Evolutionary conservation across 1,140 invertebrate species (phyloP), one percentile per base, ranked within the genome.

Genomic region (Sitodiplosis mosellana): DNA sequence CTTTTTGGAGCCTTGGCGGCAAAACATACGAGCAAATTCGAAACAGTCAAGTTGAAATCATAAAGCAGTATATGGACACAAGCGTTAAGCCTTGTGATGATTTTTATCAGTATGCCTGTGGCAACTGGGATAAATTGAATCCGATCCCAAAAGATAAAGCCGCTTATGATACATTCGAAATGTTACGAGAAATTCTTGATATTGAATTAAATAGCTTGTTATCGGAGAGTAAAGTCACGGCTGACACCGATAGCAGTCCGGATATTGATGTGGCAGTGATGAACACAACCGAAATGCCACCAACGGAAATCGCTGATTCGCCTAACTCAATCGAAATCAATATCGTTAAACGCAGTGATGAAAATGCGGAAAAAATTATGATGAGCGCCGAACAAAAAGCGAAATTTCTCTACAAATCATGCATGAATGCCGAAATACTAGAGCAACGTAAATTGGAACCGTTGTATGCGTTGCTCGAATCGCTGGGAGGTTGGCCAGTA

Each of bases 91-190:
- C 91, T 0, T 96, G 91, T 60, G 67, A 82, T 2, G 87, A 96
- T 61, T 95, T 94, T 61, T 94, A 91, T 62, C 75, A 85, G 56
- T 94, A 81, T 57, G 80, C 87, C 0, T 94, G 89, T 59, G 87
- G 87, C 14, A 84, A 86, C 52, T 91, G 87, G 87, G 76, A 79
- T 21, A 73, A 74, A 21, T 67, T 77, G 38, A 85, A 91, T 66
- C 82, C 82, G 1, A 88, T 92, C 51, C 88, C 88, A 4, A 79
- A 78, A 52, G 85, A 87, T 57, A 81, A 83, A 62, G 76, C 79
- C 19, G 79, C 78, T 46, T 86, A 78, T 52, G 83, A 87, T 55
- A 87, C 81, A 0, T 87, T 87, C 60, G 83, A 86, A 64, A 81
- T 84, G 65, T 65, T 87, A 27, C 69, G 83, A 46, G 81, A 86